phyloP scores from a whole-genome alignment of 2,113 vertebrate species.

The Cynoglossus semilaevis region DNA sequence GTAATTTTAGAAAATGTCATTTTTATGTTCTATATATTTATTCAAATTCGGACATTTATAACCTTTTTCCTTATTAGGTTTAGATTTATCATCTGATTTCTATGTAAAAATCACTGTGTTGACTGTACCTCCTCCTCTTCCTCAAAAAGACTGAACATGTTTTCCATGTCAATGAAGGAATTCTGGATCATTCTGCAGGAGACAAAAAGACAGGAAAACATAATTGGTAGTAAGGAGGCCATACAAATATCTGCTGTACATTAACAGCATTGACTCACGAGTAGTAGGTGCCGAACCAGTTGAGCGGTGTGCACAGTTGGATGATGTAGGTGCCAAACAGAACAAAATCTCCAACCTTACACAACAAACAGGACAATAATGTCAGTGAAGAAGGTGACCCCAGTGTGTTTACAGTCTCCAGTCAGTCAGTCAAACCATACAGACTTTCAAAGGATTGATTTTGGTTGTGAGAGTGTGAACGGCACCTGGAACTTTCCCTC shows the following conservation, averaged over 20 bases:
- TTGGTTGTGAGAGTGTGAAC: too few species aligned
- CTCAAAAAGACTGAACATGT: slow-evolving; percentile 91
- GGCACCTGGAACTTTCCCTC: slow-evolving; percentile 86
- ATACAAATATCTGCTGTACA: background rate
- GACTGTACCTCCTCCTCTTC: slow-evolving; percentile 86
- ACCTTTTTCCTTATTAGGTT: too few species aligned
- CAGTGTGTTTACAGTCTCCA: too few species aligned
- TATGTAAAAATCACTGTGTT: background rate
- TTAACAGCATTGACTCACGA: slow-evolving; percentile 72
- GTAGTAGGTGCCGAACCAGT: slow-evolving; percentile 99
- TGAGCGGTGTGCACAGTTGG: slow-evolving; percentile 92
- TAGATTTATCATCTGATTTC: too few species aligned
- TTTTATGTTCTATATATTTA: too few species aligned
- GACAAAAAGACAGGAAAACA: background rate
- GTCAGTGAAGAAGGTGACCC: too few species aligned
- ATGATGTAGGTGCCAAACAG: slow-evolving; percentile 96
- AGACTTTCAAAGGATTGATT: too few species aligned
- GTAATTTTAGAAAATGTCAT: too few species aligned
- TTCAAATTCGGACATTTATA: too few species aligned
- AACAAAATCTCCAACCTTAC: slow-evolving; percentile 92
- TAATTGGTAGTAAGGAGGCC: background rate
- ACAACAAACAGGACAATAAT: background rate
- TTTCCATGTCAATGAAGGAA: slow-evolving; percentile 98
- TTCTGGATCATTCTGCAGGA: slow-evolving; percentile 90
- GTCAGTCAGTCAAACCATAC: too few species aligned